Evolutionary conservation across 2,797 vertebrate genomes (phyloP), one percentile per base, ranked within the genome.

Genomic region (Balearica regulorum): DNA sequence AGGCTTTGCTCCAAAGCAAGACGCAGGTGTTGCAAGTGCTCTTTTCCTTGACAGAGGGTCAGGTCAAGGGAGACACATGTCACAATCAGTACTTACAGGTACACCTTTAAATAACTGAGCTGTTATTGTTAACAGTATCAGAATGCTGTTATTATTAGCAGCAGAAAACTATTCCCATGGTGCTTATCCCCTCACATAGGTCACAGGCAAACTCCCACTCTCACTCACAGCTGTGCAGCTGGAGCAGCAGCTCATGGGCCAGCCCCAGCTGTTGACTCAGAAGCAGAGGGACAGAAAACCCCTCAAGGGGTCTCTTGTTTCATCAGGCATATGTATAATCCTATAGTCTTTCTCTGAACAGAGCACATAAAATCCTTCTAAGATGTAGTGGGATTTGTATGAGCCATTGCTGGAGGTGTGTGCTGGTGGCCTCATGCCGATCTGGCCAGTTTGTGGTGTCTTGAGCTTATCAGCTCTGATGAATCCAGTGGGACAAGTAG

Each of bases 231-330:
- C 33, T 62, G 58, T 39, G 26, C 66, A 75, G 66, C 35, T 87
- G 71, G 5, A 78, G 18, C 48, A 37, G 61, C 35, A 81, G 29
- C 20, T 66, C 48, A 44, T 35, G 10, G 20, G 26, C 31, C 69
- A 91, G 29, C n/a, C 26, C 6, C 54, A 84, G 39, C n/a, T 78
- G 66, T 60, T 51, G 51, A 64, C 19, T 79, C 46, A 33, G 48
- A 75, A 88, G 28, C 33, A 75, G 49, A 73, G 29, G 41, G 41
- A 84, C 66, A 87, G 58, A 35, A 89, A 89, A 85, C 87, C 53
- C 62, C 49, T 48, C 44, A 82, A 54, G n/a, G 10, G 12, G 9
- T 84, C n/a, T 29, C 31, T 66, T 75, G 57, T 64, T 87, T 82
- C 73, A 51, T 78, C 78, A 82, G 19, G 19, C 15, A 13, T 43